Conservation (phyloP, 2,888 invertebrate species). For the Tenthredo scrophulariae region DNA sequence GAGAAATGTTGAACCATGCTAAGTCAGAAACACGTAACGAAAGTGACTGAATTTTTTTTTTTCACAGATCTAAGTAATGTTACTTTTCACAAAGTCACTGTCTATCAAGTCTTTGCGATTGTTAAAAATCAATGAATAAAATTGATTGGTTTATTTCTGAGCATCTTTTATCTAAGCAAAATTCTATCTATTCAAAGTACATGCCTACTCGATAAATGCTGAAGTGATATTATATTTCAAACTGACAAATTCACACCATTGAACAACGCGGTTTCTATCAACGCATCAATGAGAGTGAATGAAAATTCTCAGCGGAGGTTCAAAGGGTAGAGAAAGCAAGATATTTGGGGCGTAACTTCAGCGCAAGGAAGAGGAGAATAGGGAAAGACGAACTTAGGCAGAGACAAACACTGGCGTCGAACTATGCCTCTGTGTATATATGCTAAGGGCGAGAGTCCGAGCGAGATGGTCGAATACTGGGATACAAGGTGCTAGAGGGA, state of each 20-base stretch:
- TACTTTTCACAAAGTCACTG: neutral
- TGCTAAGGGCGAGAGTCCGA: constrained; percentile 19
- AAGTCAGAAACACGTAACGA: neutral
- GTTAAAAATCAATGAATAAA: neutral
- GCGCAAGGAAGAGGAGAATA: constrained; percentile 45
- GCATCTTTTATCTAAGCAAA: neutral
- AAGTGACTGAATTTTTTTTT: neutral
- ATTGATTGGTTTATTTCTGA: neutral
- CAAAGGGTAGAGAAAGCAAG: constrained; percentile 16
- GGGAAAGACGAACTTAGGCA: constrained; percentile 11
- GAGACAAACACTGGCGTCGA: constrained; percentile 12
- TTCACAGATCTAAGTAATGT: neutral
- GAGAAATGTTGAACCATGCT: neutral
- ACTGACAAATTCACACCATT: constrained; percentile 13
- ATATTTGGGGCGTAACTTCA: neutral
- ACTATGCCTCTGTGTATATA: neutral
- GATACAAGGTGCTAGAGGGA: constrained; percentile 3
- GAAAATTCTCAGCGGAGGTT: constrained; percentile 55
- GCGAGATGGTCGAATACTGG: constrained; percentile 17
- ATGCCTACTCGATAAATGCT: neutral
- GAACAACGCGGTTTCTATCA: neutral
- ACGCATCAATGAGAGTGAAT: constrained; percentile 55
- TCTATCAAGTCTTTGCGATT: neutral
- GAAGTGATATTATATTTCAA: neutral
- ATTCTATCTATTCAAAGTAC: neutral